Evolutionary conservation across 2,113 vertebrate species (phyloP), one percentile per base, ranked within the genome.

Genomic region (Rhombomys opimus): DNA sequence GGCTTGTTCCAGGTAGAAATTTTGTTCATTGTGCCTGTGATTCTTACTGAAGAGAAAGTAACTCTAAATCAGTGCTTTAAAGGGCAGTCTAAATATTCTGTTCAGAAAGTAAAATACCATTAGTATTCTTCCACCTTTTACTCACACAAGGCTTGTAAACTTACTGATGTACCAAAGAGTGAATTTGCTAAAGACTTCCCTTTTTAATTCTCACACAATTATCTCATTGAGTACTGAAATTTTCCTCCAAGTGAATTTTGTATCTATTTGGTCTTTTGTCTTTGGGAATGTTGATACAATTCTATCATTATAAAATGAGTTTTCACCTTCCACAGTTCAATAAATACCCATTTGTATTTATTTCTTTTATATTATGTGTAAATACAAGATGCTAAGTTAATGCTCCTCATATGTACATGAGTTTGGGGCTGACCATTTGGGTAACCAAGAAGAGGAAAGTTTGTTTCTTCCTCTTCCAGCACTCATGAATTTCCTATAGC

Each of bases 1-100:
- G 82, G 15, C 32, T 85, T 81, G 50, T 50, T 95, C 76, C 68
- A 91, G 90, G 90, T 90, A 86, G 32, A 63, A 89, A 92, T 81
- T 96, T 93, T 87, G 59, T 77, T 95, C 3, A 88, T 92, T 82
- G 90, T 0, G 32, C n/a, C 57, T 41, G 52, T 89, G 84, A 94
- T 2, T 93, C 82, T 84, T 54, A 25, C n/a, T 22, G 32, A 46
- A 95, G 61, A 92, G 67, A 54, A 88, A 46, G 25, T 41, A 75
- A 46, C 20, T 90, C 20, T n/a, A 81, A 87, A 89, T 15, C n/a
- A 77, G 10, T 89, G 14, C n/a, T 87, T 70, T 75, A 11, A 17
- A 52, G 10, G 38, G 13, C 23, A 0, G 1, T 2, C 4, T 0
- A 54, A 84, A 0, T 5, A 27, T 89, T 96, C 46, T 92, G 32